Evolutionary conservation across 2,797 vertebrate genomes (phyloP), one percentile per base, ranked within the genome.

Genomic region (Macroramphosus scolopax): DNA sequence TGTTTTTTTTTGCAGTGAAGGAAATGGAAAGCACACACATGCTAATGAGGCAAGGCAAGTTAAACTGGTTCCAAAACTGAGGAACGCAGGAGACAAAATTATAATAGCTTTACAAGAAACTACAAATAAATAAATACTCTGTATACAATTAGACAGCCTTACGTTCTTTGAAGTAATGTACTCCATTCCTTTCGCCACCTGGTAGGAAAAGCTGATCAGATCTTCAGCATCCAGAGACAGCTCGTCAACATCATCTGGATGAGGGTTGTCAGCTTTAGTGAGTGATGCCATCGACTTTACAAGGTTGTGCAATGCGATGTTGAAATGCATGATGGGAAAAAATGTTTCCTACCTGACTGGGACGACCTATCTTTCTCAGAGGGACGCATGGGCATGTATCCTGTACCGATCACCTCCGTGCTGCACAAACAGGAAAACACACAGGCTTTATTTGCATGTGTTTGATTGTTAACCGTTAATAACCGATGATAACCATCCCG

Each of bases 111-210:
- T n/a, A n/a, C n/a, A n/a, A n/a, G n/a, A n/a, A n/a, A n/a, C n/a
- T n/a, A n/a, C n/a, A n/a, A n/a, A n/a, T n/a, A n/a, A n/a, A n/a
- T n/a, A n/a, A n/a, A n/a, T n/a, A n/a, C n/a, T n/a, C n/a, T n/a
- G n/a, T n/a, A n/a, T n/a, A n/a, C n/a, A n/a, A n/a, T n/a, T n/a
- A n/a, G n/a, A n/a, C n/a, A 51, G 52, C 41, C 92, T 76, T 91
- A 98, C 95, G 58, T 90, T 94, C 85, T 93, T 97, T 57, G 92
- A 93, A 28, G 93, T 93, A 38, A 98, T 93, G 83, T 97, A 98
- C 75, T 96, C 94, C 96, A 98, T 98, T 77, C 96, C 96, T 90
- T 95, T 97, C 74, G 95, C 95, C 69, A 97, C 93, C 88, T 98
- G 96, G 63, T 94, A 96, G 18, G 96, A 94, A 63, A 98, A 98